Evolutionary conservation across 2,113 vertebrate species (phyloP).

Genomic region (Rhinolophus sinicus): DNA sequence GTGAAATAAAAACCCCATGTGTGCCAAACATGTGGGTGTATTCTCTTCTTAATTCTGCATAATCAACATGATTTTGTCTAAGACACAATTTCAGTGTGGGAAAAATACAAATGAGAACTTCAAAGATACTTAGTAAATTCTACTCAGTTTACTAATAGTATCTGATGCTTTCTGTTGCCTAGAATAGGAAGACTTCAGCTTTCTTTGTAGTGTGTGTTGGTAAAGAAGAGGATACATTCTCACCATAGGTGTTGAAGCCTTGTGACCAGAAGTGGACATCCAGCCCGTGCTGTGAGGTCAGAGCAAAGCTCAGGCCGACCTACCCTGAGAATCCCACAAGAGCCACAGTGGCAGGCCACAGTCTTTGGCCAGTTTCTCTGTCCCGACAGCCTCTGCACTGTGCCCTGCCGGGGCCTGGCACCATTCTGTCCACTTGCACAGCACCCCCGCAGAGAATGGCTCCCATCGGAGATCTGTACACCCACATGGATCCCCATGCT

Average conservation of each 20-base stretch:
- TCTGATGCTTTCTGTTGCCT: constrained; percentile 30
- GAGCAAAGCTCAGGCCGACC: background rate
- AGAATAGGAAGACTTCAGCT: background rate
- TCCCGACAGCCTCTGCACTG: background rate
- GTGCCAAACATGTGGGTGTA: constrained; percentile 69
- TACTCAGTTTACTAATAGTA: constrained; percentile 15
- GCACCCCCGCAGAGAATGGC: background rate
- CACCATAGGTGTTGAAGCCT: background rate
- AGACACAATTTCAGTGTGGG: constrained; percentile 41
- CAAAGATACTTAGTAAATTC: background rate
- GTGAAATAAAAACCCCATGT: constrained; percentile 54
- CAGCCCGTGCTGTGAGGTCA: background rate
- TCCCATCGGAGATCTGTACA: background rate
- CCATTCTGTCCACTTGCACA: background rate
- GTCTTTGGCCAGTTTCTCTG: background rate
- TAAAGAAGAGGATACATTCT: background rate
- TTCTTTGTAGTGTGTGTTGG: background rate
- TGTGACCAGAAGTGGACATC: background rate
- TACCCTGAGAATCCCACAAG: background rate
- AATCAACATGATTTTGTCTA: constrained; percentile 54
- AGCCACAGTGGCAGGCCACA: background rate
- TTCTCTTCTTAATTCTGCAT: constrained; percentile 50
- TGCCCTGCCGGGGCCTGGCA: background rate
- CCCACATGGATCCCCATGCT: fast-evolving
- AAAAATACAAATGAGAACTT: constrained; percentile 52